These are phyloP conservation scores for Chrysogorgia sp. DNA, from an alignment of 92 coral and sea anemone species.

Conservation along the genomic window DNA sequence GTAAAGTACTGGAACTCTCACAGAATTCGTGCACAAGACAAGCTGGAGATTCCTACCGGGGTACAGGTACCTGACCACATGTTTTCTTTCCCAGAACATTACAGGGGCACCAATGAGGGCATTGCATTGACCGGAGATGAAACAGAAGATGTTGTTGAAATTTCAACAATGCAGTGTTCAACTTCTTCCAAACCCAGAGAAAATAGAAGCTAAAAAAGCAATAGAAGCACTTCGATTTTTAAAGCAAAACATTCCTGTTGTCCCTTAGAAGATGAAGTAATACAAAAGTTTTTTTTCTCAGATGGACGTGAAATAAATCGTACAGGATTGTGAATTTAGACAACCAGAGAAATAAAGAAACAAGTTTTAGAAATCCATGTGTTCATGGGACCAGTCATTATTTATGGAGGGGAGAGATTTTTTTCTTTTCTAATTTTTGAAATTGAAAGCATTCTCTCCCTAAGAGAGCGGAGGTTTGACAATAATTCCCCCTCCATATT, in stretches of 20 bases:
- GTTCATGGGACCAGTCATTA: too few relatives aligned
- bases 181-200: conserved; percentile 56
- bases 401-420: too few relatives aligned
- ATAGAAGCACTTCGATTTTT: conserved; percentile 67
- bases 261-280: too few relatives aligned
- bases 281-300: too few relatives aligned
- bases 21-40: conserved; percentile 66
- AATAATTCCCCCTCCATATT: too few relatives aligned
- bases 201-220: conserved; percentile 66
- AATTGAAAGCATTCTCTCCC: too few relatives aligned
- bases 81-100: conserved; percentile 65
- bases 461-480: too few relatives aligned
- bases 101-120: conserved; percentile 63
- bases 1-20: conserved; percentile 67
- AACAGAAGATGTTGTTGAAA: conserved; percentile 58
- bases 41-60: conserved; percentile 64
- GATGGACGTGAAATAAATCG: too few relatives aligned
- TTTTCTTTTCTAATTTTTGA: too few relatives aligned
- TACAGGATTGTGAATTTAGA: too few relatives aligned
- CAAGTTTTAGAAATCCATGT: too few relatives aligned
- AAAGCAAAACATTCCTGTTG: conserved; percentile 18
- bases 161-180: conserved; percentile 58
- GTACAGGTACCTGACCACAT: conserved; percentile 75
- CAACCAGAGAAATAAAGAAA: too few relatives aligned
- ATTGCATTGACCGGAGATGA: conserved; percentile 54